Conservation (phyloP, 2,888 invertebrate genomes). For the Pantelozetes paolii region DNA sequence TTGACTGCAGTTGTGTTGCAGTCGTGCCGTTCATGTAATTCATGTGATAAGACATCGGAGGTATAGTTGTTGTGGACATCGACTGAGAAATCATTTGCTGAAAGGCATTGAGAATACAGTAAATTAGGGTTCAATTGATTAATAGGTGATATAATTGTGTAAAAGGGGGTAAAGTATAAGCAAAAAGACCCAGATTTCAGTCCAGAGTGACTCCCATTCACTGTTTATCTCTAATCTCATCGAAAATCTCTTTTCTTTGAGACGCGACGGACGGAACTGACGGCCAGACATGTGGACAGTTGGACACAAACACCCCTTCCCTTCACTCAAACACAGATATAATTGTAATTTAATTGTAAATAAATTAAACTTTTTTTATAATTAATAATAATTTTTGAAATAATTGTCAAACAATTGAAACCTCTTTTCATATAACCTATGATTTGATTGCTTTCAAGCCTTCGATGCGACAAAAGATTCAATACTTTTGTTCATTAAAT, state of each 20-base stretch:
- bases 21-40: background rate
- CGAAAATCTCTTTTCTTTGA: background rate
- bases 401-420: no score
- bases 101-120: background rate
- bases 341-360: no score
- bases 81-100: slow-evolving; percentile 8
- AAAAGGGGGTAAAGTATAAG: background rate
- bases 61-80: background rate
- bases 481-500: no score
- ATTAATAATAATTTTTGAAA: no score
- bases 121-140: background rate
- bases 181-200: slow-evolving; percentile 9
- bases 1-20: background rate
- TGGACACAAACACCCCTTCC: background rate
- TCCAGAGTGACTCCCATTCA: background rate
- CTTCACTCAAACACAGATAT: no score
- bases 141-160: background rate
- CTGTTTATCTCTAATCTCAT: slow-evolving; percentile 29
- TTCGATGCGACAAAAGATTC: no score
- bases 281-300: no score
- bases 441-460: no score
- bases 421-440: no score
- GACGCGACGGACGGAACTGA: slow-evolving; percentile 24
- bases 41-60: slow-evolving; percentile 16
- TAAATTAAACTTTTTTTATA: no score